A percentile compares a stretch with the other conserved stretches of the same genome.
Evolutionary conservation across 2,888 invertebrate species (phyloP).

Genomic region (Agrochola macilenta): DNA sequence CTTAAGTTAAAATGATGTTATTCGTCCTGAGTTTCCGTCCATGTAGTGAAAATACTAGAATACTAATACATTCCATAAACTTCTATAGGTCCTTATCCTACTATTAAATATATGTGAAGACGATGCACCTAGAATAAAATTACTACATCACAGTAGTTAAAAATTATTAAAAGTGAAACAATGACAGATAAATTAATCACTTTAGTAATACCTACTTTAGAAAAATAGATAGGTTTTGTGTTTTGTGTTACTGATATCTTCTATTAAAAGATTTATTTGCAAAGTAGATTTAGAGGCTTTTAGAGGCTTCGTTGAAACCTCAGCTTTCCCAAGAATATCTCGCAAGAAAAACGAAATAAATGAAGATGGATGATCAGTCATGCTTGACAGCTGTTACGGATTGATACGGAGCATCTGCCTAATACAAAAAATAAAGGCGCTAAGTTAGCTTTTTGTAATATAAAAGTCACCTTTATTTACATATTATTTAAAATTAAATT

Average conservation of each 20-base stretch:
- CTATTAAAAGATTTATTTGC: constrained; percentile 2
- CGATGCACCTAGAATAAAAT: no score
- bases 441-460: neutral
- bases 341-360: neutral
- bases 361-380: constrained; percentile 3
- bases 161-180: no score
- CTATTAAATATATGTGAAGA: no score
- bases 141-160: no score
- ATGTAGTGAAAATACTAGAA: no score
- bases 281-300: neutral
- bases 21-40: no score
- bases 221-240: neutral
- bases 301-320: neutral
- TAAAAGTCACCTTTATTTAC: neutral
- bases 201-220: neutral
- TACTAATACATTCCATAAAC: no score
- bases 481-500: neutral
- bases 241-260: neutral
- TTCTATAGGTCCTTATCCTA: no score
- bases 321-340: neutral
- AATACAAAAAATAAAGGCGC: neutral
- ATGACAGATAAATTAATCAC: no score
- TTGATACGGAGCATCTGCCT: neutral
- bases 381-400: neutral
- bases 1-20: no score